phyloP scores from a whole-genome alignment of 2,113 vertebrate genomes.

The Pluvialis apricaria region DNA sequence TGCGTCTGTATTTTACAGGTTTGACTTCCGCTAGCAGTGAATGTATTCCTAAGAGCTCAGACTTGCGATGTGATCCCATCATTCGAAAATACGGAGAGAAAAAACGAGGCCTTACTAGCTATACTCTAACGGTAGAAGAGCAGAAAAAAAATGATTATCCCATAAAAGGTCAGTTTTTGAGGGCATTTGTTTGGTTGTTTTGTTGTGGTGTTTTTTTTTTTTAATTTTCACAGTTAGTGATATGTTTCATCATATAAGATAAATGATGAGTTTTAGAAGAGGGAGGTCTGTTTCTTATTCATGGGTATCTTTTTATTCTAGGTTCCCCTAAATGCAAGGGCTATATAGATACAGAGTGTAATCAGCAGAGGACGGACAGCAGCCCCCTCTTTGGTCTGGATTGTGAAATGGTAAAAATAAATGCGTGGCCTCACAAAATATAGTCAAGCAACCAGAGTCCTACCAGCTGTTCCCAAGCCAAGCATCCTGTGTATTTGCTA shows the following conservation, averaged over 20 bases:
- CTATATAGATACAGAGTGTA: constrained; percentile 72
- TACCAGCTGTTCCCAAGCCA: neutral
- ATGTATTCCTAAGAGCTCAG: neutral
- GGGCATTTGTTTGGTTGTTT: neutral
- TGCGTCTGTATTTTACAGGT: constrained; percentile 34
- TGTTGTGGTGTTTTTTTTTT: neutral
- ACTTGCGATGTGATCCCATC: constrained; percentile 50
- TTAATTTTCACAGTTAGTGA: neutral
- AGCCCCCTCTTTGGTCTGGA: constrained; percentile 91
- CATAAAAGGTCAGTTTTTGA: constrained; percentile 60
- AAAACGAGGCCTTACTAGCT: constrained; percentile 61
- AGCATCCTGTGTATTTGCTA: neutral
- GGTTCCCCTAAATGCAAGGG: constrained; percentile 72
- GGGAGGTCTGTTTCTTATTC: neutral
- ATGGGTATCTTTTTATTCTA: constrained; percentile 47
- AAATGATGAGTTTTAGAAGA: neutral
- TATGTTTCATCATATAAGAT: neutral
- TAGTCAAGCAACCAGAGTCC: neutral
- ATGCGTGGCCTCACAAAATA: neutral
- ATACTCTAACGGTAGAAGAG: constrained; percentile 68
- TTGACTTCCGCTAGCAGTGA: constrained; percentile 24
- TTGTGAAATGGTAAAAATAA: constrained; percentile 88
- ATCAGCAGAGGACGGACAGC: constrained; percentile 73
- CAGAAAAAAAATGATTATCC: constrained; percentile 69
- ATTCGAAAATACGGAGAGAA: constrained; percentile 65